Percentiles rank a stretch among this genome's conserved stretches.
Conservation (phyloP, 2,797 vertebrate genomes). For the Cossypha niveicapilla region DNA sequence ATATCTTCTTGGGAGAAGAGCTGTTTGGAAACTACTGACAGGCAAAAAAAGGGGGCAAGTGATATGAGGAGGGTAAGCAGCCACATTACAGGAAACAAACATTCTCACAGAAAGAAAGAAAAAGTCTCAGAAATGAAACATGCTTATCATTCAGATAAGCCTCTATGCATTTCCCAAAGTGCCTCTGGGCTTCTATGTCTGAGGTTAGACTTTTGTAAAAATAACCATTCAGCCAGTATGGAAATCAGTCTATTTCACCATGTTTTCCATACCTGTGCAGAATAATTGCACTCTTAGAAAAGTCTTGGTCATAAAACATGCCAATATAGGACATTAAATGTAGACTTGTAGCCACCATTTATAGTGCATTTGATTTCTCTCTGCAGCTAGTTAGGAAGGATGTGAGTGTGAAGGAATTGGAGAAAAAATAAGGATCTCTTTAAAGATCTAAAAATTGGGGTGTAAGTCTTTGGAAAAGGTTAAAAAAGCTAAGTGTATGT, state of each 20-base stretch:
- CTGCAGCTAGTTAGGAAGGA: background rate
- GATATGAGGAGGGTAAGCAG: background rate
- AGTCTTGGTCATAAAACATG: background rate
- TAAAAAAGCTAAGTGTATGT: background rate
- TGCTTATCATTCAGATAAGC: background rate
- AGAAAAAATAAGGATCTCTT: background rate
- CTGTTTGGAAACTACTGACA: background rate
- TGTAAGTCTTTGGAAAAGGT: background rate
- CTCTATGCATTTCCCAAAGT: background rate
- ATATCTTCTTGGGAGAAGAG: background rate
- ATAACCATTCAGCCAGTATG: background rate
- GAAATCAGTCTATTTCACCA: background rate
- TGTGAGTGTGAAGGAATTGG: background rate
- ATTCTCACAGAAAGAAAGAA: background rate
- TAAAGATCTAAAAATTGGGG: background rate
- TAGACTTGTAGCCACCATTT: background rate
- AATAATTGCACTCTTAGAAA: background rate
- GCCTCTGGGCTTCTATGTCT: background rate
- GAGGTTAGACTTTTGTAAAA: background rate
- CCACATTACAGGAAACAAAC: background rate
- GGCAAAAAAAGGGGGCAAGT: background rate
- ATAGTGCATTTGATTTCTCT: background rate
- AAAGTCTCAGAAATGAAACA: background rate
- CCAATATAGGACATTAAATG: background rate
- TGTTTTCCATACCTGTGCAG: background rate